These are phyloP conservation scores for Nineta flava DNA, from an alignment of 2,888 invertebrate species.

Conservation along the genomic window DNA sequence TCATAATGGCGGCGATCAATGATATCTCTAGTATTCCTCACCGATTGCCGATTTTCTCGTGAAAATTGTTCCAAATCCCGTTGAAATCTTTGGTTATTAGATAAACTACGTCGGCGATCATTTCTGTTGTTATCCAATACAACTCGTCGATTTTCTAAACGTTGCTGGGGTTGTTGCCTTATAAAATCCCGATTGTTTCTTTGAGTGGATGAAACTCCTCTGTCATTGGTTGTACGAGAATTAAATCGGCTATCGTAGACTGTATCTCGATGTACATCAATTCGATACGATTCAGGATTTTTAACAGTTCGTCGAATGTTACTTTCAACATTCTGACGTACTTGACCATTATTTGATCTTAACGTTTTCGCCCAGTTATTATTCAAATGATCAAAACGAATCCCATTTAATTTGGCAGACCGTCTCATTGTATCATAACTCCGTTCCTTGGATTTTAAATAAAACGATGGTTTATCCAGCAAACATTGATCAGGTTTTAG, in stretches of 20 bases:
- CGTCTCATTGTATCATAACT: too few species aligned
- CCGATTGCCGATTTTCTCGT: too few species aligned
- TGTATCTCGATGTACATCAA: constrained; percentile 5
- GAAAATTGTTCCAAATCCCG: too few species aligned
- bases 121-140: neutral
- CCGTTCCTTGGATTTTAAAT: too few species aligned
- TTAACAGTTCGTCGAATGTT: neutral
- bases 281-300: neutral
- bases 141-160: neutral
- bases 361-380: too few species aligned
- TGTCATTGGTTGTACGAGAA: constrained; percentile 7
- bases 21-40: too few species aligned
- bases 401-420: too few species aligned
- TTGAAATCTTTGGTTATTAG: too few species aligned
- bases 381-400: too few species aligned
- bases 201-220: neutral
- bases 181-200: neutral
- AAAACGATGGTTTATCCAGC: neutral
- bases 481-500: neutral
- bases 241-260: constrained; percentile 7
- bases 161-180: too few species aligned
- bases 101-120: neutral
- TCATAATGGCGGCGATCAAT: too few species aligned
- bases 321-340: neutral
- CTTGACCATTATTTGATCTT: neutral